These are phyloP conservation scores for Psettodes erumei DNA, from an alignment of 2,113 vertebrate species.

Conservation along the genomic window DNA sequence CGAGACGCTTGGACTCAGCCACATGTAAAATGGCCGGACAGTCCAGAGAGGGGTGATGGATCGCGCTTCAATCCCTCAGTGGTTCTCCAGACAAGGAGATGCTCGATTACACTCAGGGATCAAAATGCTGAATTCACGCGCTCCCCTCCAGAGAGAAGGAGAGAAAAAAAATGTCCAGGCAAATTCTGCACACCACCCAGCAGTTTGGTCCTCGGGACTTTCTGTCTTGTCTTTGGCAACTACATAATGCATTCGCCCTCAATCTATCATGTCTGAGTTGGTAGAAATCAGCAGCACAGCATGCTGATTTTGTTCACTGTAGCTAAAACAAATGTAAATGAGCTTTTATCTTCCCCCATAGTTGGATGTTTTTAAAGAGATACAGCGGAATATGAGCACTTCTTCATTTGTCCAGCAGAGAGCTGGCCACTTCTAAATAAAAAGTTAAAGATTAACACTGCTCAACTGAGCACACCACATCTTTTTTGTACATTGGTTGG, in stretches of 20 bases:
- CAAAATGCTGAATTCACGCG: slow-evolving; percentile 76
- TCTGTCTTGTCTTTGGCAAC: slow-evolving; percentile 27
- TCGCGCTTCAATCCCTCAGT: slow-evolving; percentile 66
- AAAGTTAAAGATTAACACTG: background rate
- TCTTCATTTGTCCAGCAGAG: slow-evolving; percentile 13
- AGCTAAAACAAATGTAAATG: slow-evolving; percentile 26
- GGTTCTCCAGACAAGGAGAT: slow-evolving; percentile 73
- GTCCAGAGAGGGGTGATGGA: slow-evolving; percentile 74
- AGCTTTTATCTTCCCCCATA: slow-evolving; percentile 13
- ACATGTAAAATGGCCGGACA: slow-evolving; percentile 66
- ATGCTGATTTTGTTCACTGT: background rate
- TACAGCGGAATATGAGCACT: slow-evolving; percentile 17
- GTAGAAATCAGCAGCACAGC: slow-evolving; percentile 25
- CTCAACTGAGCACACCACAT: background rate
- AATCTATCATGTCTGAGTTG: background rate
- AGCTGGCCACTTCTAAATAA: slow-evolving; percentile 12
- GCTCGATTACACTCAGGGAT: slow-evolving; percentile 76
- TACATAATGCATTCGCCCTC: slow-evolving; percentile 19
- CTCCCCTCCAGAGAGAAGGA: slow-evolving; percentile 25
- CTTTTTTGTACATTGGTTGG: background rate
- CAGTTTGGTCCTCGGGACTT: slow-evolving; percentile 23
- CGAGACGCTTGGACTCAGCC: slow-evolving; percentile 55
- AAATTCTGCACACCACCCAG: slow-evolving; percentile 32
- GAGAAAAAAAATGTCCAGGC: slow-evolving; percentile 23
- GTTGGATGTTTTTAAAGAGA: slow-evolving; percentile 22